These are phyloP conservation scores for Enteromius treurensis DNA, from an alignment of 2,797 vertebrate species.

Conservation along the genomic window DNA sequence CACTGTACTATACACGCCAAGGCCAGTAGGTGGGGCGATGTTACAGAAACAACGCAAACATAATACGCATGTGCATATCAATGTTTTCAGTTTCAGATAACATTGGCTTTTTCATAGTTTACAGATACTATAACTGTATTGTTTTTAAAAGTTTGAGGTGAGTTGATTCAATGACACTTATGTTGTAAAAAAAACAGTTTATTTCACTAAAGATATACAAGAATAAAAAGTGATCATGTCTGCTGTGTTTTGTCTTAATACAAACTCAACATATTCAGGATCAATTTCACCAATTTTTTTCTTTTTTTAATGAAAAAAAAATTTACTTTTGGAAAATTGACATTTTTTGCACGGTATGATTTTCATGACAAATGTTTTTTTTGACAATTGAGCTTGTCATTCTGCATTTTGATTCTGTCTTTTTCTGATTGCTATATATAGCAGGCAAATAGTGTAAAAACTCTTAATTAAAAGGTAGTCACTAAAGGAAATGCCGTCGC, in stretches of 20 bases:
- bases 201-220: not conserved
- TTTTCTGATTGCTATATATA: not conserved
- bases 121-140: not conserved
- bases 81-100: too few relatives aligned
- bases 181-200: not conserved
- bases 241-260: not conserved
- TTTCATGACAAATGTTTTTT: not conserved
- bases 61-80: too few relatives aligned
- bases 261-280: not conserved
- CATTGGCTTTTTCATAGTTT: not conserved
- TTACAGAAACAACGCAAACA: too few relatives aligned
- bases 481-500: not conserved
- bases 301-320: too few relatives aligned
- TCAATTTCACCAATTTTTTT: too few relatives aligned
- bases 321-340: too few relatives aligned
- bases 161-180: not conserved
- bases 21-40: not conserved
- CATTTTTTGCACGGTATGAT: not conserved
- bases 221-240: not conserved
- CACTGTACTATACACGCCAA: not conserved
- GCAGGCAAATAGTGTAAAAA: not conserved
- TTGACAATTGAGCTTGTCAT: too few relatives aligned
- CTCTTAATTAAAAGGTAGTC: not conserved
- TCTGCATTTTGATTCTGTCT: too few relatives aligned
- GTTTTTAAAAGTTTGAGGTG: not conserved